phyloP scores from a whole-genome alignment of 2,113 vertebrate species.

The Dipodomys stephensi region DNA sequence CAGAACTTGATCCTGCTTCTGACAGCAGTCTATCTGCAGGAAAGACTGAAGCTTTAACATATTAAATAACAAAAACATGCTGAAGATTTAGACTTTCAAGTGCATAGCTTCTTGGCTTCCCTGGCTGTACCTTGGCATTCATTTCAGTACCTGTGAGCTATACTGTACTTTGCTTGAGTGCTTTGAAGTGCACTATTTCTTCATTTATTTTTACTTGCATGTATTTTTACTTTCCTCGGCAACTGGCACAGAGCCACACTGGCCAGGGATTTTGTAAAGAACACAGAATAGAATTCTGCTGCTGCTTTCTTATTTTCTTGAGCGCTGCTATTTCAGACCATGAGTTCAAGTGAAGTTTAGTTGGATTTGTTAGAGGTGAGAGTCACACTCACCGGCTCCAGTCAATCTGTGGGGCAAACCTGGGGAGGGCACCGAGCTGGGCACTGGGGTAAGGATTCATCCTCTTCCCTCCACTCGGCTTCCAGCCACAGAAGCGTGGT shows the following conservation, averaged over 20 bases:
- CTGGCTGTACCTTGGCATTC: neutral
- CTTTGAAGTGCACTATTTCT: constrained; percentile 36
- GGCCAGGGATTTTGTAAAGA: neutral
- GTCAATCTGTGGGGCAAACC: neutral
- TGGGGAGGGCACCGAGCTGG: neutral
- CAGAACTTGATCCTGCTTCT: constrained; percentile 25
- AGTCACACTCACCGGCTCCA: constrained; percentile 19
- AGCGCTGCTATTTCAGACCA: constrained; percentile 1
- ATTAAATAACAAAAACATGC: constrained; percentile 20
- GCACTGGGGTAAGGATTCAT: neutral
- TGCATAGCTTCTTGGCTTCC: neutral
- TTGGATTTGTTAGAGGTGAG: neutral
- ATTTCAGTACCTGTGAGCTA: constrained; percentile 24
- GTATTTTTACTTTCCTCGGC: constrained; percentile 29
- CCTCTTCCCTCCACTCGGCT: neutral
- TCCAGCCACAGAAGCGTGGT: neutral
- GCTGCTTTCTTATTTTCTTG: neutral
- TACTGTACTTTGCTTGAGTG: neutral
- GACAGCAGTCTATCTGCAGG: constrained; percentile 15
- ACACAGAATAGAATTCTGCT: neutral
- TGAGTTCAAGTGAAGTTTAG: constrained; percentile 36
- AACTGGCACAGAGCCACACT: constrained; percentile 50
- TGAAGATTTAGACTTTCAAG: constrained; percentile 14
- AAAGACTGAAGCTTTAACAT: constrained; percentile 27
- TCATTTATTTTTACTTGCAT: constrained; percentile 39